These are phyloP conservation scores for Ceratina australensis DNA, from an alignment of 1,140 invertebrate genomes.

Conservation along the genomic window DNA sequence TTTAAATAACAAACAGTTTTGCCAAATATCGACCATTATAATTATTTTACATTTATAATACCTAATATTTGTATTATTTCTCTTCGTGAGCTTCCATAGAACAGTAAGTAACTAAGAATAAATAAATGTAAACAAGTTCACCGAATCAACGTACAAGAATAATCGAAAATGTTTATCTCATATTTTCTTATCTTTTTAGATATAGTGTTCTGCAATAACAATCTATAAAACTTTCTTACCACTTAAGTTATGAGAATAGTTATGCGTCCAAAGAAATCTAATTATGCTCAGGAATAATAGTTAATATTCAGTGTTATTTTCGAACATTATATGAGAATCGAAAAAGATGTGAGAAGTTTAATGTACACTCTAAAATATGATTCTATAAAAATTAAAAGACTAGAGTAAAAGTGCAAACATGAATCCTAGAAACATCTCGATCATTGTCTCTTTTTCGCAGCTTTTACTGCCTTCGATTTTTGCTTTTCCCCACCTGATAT, in stretches of 20 bases:
- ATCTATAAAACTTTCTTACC: neutral
- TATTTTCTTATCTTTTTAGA: neutral
- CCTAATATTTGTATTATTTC: neutral
- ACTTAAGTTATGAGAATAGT: neutral
- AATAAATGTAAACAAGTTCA: neutral
- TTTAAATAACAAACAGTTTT: neutral
- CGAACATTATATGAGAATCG: neutral
- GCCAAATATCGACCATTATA: neutral
- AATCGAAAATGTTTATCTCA: slow-evolving; percentile 4
- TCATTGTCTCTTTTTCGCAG: slow-evolving; percentile 83
- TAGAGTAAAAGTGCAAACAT: slow-evolving; percentile 52
- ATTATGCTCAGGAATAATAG: neutral
- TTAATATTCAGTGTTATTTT: neutral
- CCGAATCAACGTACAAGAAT: too few relatives aligned
- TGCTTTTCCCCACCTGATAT: slow-evolving; percentile 85
- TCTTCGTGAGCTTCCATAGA: neutral
- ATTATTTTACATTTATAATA: neutral
- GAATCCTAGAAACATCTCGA: slow-evolving; percentile 20
- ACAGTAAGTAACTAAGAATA: neutral
- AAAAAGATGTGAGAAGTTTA: neutral
- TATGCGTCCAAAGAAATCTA: neutral
- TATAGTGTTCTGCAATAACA: neutral
- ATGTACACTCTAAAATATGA: neutral
- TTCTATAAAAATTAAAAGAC: slow-evolving; percentile 44
- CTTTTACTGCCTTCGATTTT: slow-evolving; percentile 83